Conservation (phyloP, 2,888 invertebrate species). For the Parelbella ahira region DNA sequence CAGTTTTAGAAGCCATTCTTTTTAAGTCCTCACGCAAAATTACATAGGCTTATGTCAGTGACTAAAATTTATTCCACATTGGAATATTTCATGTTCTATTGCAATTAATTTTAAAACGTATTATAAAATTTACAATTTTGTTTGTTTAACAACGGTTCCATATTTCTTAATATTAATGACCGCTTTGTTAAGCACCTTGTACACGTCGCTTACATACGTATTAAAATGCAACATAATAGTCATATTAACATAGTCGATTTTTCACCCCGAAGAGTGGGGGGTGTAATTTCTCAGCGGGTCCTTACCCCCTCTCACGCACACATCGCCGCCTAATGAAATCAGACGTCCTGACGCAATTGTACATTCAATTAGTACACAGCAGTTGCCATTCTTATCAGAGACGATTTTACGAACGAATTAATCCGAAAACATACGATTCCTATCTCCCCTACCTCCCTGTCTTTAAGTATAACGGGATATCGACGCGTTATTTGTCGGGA, state of each 20-base stretch:
- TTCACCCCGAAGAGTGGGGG: conserved; percentile 27
- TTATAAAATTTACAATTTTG: no score
- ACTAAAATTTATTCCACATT: no score
- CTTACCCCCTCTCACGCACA: conserved; percentile 45
- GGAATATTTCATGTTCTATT: no score
- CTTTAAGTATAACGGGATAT: conserved; percentile 54
- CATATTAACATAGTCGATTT: conserved; percentile 31
- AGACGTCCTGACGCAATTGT: conserved; percentile 76
- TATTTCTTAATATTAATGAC: no score
- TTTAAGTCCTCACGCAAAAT: no score
- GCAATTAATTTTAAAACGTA: no score
- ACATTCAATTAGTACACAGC: conserved; percentile 79
- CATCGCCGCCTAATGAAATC: conserved; percentile 70
- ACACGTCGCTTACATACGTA: no score
- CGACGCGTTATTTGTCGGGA: conserved; percentile 65
- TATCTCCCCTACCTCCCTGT: conserved; percentile 63
- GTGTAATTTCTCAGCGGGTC: conserved; percentile 36
- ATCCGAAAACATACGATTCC: conserved; percentile 79
- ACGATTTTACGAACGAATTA: conserved; percentile 81
- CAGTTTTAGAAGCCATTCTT: no score
- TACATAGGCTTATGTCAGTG: no score
- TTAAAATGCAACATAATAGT: conserved; percentile 11
- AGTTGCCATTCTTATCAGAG: conserved; percentile 79
- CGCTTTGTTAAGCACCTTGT: no score
- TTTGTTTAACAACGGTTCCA: no score